Evolutionary conservation across 2,888 invertebrate genomes (phyloP), one percentile per base, ranked within the genome.

Genomic region (Polyommatus iphigenia): DNA sequence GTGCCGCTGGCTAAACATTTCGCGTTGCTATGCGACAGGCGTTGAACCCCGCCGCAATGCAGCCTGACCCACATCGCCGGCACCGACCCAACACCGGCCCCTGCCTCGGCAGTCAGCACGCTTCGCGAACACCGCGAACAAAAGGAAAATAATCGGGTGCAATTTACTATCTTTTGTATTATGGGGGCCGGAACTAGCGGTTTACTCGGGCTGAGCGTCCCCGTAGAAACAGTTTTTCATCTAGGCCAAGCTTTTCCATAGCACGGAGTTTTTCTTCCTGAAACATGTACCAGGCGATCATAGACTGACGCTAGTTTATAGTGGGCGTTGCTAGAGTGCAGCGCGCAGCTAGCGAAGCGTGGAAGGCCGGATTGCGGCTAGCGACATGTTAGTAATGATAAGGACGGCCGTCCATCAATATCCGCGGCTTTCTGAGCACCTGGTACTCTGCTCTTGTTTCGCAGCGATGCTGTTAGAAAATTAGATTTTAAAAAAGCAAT

Each of bases 281-380:
- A 92, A 92, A 92, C 29, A 88, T 87, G 89, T 92, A 93, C 93
- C 87, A 93, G 93, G 93, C 91, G 84, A 89, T 82, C 91, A 92
- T 91, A 84, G 90, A 81, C 83, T 83, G 84, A 84, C 84, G 87
- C 89, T 83, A 87, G 90, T 88, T 54, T 83, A 89, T 89, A 88
- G 91, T 91, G 91, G 90, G 91, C 92, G 71, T 71, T 32, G 41
- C 72, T 36, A 90, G 76, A 54, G 83, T 83, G 83, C 86, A 82
- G 82, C 85, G 78, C 81, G 82, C 79, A 78, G 83, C 85, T 85
- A 82, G 83, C 76, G 82, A 78, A 80, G 82, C 72, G 80, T 54
- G 82, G 78, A 83, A 80, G 81, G 83, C 82, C 82, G 82, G 82
- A 84, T 81, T 82, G 84, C 83, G 85, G 86, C 85, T 85, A 67